Evolutionary conservation across 2,888 invertebrate species (phyloP), one percentile per base, ranked within the genome.

Genomic region (Scrobipalpa costella): DNA sequence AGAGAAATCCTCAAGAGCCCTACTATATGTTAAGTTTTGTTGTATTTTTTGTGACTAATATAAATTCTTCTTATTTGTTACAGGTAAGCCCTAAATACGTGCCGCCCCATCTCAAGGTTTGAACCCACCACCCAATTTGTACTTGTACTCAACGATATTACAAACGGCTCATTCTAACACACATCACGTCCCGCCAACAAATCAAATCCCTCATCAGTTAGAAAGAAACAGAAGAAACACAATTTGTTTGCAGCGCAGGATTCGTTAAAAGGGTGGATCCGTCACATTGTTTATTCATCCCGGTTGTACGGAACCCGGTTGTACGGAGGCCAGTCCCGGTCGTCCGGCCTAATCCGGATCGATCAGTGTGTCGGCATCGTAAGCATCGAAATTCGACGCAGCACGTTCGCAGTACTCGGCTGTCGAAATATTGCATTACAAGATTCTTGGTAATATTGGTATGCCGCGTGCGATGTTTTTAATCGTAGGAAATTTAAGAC

Each of bases 281-380:
- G 85, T 89, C 88, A 85, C 89, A 88, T 89, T 89, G 89, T 90
- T 89, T 90, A 89, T 89, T 89, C 88, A 90, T 87, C 81, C 83
- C 81, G 84, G 75, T 55, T 55, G 21, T 55, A 27, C 36, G 57
- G 34, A 57, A 11, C 36, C 55, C 55, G 55, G 55, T 55, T 33
- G 55, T 55, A 5, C 55, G 50, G 27, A 27, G 27, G 27, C 27
- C 27, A 27, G 27, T 27, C 27, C 27, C 27, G 27, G 27, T 27
- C 27, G 50, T 21, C 82, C 82, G 74, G 59, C 52, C 63, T 87
- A 87, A 87, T 86, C 85, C 85, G 76, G 73, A 87, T 87, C 87
- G 88, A 88, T 88, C 84, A 47, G 27, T 59, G 34, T 61, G 34
- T 27, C 50, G 38, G 34, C 27, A 52, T 52, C 50, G 21, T 13